Evolutionary conservation across 2,113 vertebrate species (phyloP), one percentile per base, ranked within the genome.

Genomic region (Gallinago undulata): DNA sequence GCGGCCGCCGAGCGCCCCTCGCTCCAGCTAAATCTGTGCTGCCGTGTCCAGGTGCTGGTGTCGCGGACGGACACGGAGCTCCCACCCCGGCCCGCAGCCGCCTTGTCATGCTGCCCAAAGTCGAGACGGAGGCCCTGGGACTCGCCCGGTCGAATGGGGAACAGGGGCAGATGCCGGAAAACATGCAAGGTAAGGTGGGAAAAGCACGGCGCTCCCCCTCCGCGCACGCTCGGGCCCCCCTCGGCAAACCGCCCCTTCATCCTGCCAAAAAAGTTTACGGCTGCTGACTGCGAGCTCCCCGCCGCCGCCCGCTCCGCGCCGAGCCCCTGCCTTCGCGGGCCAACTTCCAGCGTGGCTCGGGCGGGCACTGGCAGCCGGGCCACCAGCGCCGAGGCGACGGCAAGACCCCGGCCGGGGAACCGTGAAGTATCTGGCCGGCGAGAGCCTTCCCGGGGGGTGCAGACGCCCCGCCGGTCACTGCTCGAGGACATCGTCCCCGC

Each of bases 61-160:
- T 96, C 97, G 98, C 97, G 97, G 97, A 98, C 98, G 94, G 97
- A 97, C 98, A 96, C 97, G 96, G 98, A 98, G 95, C 92, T 97
- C 96, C 95, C 96, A 93, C 93, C 98, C 98, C 96, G 97, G 97
- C 98, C 96, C 97, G 98, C 97, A 91, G 98, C 98, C 99, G 98
- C 98, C 97, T 90, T 90, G 99, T 98, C 99, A 99, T 99, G 99
- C 99, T 99, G 97, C 99, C 99, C 96, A 99, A 99, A 99, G 98
- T 98, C 98, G 99, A 99, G 97, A 98, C 99, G 96, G 99, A 99
- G 98, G 98, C 99, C 92, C 97, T 99, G 95, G 99, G 99, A 98
- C 98, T 99, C 97, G 97, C 98, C 97, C 98, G 99, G 96, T 98
- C 99, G 98, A 99, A 99, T 99, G 99, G 99, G 96, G 99, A 99